Evolutionary conservation across 2,888 invertebrate genomes (phyloP).

Genomic region (Malthinus flaveolus): DNA sequence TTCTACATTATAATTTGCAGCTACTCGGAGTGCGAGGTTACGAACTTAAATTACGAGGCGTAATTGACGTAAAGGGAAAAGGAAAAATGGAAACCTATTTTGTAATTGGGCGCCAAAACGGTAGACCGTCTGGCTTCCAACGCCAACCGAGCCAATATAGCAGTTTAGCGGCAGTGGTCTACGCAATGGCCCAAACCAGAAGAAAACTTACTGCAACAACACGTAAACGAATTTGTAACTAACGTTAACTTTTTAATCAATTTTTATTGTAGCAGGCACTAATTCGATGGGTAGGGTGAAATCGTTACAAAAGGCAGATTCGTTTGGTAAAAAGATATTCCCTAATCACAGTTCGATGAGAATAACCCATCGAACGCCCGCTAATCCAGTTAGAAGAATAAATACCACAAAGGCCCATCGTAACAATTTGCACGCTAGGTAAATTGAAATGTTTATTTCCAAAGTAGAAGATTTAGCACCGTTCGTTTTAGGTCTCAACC

Average conservation of each 20-base stretch:
- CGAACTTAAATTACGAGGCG: slow-evolving; percentile 76
- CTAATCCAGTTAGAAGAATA: slow-evolving; percentile 59
- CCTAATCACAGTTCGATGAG: slow-evolving; percentile 62
- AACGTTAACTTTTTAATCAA: neutral
- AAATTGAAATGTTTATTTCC: slow-evolving; percentile 1
- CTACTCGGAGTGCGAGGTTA: slow-evolving; percentile 75
- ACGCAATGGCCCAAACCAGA: slow-evolving; percentile 84
- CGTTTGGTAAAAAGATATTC: slow-evolving; percentile 41
- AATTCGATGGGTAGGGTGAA: slow-evolving; percentile 48
- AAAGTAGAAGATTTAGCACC: neutral
- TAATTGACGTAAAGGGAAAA: slow-evolving; percentile 91
- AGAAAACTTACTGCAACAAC: slow-evolving; percentile 66
- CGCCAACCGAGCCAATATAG: slow-evolving; percentile 73
- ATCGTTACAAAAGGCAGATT: slow-evolving; percentile 48
- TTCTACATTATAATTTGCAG: slow-evolving; percentile 56
- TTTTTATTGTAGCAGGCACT: slow-evolving; percentile 43
- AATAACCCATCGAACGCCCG: slow-evolving; percentile 57
- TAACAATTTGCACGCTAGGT: slow-evolving; percentile 51
- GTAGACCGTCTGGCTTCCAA: slow-evolving; percentile 61
- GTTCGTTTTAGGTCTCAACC: slow-evolving; percentile 49
- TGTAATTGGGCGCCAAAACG: slow-evolving; percentile 69
- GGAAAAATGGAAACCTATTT: slow-evolving; percentile 96
- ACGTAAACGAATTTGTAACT: slow-evolving; percentile 37
- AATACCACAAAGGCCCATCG: slow-evolving; percentile 59
- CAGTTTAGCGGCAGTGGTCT: slow-evolving; percentile 85